Evolutionary conservation across 2,888 invertebrate species (phyloP), one percentile per base, ranked within the genome.

Genomic region (Polylopha cassiicola): DNA sequence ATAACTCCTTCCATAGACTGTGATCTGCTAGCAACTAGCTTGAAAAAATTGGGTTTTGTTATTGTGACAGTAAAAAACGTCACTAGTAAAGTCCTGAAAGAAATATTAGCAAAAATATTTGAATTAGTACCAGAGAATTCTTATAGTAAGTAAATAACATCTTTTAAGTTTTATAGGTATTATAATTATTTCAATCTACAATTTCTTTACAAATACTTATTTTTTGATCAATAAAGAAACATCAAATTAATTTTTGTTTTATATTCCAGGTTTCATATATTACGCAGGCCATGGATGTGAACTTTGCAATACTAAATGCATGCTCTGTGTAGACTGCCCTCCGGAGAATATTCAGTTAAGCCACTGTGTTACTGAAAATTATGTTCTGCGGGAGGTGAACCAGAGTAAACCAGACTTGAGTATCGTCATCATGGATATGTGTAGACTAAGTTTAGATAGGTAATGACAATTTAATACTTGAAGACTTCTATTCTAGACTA

Each of bases 231-330:
- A 1, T 30, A 15, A 15, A 27, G 10, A 20, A 13, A 23, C 1
- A 21, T 7, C 11, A 8, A 30, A 7, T 2, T 23, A 5, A 5
- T 21, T 13, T 33, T 34, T n/a, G n/a, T 5, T 16, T 21, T 10
- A 8, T 28, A 31, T 76, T 68, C 37, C 72, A 85, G 88, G 78
- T 47, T 73, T 88, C 18, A 71, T 88, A 42, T 88, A 86, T 54
- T 88, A 86, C 45, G 87, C 84, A 8, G 88, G 88, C 2, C 88
- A 88, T 52, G 88, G 88, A 4, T 87, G 87, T 53, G 79, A 87
- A 49, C 49, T 86, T 3, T 70, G 73, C 39, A 84, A 84, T 32
- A 81, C 80, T 8, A 87, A 84, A 57, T 87, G 79, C 47, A 76
- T 88, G 65, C 59, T 88, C 2, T 75, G 86, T 2, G 63, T 77